Evolutionary conservation across 1,140 invertebrate species (phyloP).

Genomic region (Ostrea edulis): DNA sequence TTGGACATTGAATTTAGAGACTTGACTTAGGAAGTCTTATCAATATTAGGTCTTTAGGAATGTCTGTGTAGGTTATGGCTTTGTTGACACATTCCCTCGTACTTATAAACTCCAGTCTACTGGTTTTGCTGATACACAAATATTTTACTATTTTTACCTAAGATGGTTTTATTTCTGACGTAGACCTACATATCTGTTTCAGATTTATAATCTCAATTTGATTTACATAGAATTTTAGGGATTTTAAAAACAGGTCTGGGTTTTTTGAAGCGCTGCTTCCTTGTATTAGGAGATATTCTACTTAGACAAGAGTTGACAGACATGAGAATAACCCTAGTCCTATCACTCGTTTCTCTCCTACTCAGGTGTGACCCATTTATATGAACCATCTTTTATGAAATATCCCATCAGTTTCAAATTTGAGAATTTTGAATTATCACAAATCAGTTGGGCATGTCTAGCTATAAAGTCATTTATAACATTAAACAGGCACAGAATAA

Average conservation of each 20-base stretch:
- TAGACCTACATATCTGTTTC: neutral
- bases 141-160: slow-evolving; percentile 12
- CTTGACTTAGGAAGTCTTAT: slow-evolving; percentile 3
- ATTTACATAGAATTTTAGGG: neutral
- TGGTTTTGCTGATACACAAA: neutral
- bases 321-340: neutral
- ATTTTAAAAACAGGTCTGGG: slow-evolving; percentile 20
- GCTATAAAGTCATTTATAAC: no score
- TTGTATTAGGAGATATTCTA: neutral
- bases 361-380: no score
- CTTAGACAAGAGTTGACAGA: neutral
- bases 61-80: neutral
- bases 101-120: neutral
- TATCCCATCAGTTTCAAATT: no score
- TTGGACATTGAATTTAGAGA: neutral
- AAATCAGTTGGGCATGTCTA: no score
- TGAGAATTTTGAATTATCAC: no score
- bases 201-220: slow-evolving; percentile 20
- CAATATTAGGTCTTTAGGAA: neutral
- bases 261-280: neutral
- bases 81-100: neutral
- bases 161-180: neutral
- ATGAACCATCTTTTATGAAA: no score
- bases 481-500: no score
- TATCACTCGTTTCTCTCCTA: neutral